Conservation (phyloP, 53 echinoderm and acorn worm genomes). For the Astropecten irregularis region DNA sequence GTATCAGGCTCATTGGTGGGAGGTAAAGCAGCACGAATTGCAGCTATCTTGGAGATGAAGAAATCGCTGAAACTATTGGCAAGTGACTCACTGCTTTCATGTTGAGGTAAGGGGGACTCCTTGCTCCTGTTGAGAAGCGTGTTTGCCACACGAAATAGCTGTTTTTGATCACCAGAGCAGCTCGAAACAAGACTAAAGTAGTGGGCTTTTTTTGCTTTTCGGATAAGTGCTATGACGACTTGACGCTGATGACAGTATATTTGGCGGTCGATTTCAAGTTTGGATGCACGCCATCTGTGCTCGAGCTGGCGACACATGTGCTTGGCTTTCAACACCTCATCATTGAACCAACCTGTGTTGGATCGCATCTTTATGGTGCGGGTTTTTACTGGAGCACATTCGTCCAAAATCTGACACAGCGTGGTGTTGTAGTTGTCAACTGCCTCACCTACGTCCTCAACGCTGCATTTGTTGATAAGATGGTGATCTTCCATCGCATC, state of each 20-base stretch:
- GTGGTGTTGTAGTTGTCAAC: no score
- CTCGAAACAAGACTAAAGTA: no score
- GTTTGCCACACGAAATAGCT: neutral
- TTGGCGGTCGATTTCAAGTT: slow-evolving; percentile 1
- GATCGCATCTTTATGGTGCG: neutral
- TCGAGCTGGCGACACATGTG: neutral
- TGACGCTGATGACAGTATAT: slow-evolving; percentile 1
- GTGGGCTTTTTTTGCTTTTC: neutral
- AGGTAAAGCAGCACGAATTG: neutral
- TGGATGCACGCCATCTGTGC: neutral
- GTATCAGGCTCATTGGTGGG: neutral
- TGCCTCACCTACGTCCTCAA: no score
- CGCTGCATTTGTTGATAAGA: no score
- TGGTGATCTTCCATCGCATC: no score
- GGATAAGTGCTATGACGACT: neutral
- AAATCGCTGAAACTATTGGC: neutral
- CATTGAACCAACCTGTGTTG: neutral
- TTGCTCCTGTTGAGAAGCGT: neutral
- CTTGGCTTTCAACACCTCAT: neutral
- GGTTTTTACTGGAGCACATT: neutral
- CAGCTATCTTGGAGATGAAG: slow-evolving; percentile 12
- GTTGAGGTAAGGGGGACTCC: neutral
- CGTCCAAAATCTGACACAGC: no score
- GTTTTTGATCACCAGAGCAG: no score
- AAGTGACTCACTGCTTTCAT: neutral